Base-by-base conservation (phyloP, 2,797 vertebrate species). In the Lepilemur ruficaudatus region DNA sequence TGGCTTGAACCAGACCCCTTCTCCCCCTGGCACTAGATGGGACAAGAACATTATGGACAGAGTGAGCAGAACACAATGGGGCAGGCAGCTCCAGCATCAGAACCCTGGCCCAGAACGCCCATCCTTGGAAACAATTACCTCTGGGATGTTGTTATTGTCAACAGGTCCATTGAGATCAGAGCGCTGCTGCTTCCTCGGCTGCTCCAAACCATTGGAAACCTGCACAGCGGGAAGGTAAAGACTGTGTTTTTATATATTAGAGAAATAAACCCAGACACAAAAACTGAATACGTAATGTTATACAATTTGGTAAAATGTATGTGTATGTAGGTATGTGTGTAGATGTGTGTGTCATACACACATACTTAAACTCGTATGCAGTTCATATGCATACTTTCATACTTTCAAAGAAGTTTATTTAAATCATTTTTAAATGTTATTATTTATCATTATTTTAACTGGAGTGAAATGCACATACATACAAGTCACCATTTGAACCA, bases 131-230 rank as follows among this genome's bases (percentile, higher is more conserved):
- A 57, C 14, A 89, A 97, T 98, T 97, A 99, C 99, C 99, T 99
- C 99, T 0, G 99, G 98, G 85, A 99, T 98, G 38, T 99, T 99
- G 98, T 99, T 99, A 98, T 99, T 99, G 98, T 99, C 99, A 84
- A 98, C 96, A 0, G 99, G 99, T 78, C 99, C 99, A 38, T 99
- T 99, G 98, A 99, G 99, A 98, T 99, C 99, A 0, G 99, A 99
- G 63, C 99, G 99, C 98, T 99, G 99, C 97, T 99, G 99, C 98
- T 99, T 99, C 97, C 99, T 99, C 0, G 99, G 99, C 97, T 99
- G 99, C 90, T 99, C 99, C 76, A 99, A 98, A 89, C 99, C 98
- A 73, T 99, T 99, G 98, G 98, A 99, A 95, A 99, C 99, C 99
- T 99, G 97, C 28, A 93, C 96, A 61, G 3, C 69, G 7, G 75